Base-by-base conservation (phyloP, 2,797 vertebrate species). In the Propithecus deckenii region DNA sequence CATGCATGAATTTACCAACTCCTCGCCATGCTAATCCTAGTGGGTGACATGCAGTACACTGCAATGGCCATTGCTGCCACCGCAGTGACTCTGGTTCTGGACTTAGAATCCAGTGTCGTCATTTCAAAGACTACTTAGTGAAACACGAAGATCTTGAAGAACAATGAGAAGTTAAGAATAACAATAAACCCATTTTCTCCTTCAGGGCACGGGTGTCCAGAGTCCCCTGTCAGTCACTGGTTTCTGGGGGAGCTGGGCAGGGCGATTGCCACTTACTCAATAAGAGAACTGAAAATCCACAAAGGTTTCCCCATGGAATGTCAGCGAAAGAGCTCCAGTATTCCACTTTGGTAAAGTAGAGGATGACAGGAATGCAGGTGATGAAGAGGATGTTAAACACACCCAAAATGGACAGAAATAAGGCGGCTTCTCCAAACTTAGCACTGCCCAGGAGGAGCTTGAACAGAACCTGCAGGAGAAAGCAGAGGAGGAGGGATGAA, bases 361-460 rank as follows among this genome's bases (percentile, higher is more conserved):
- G 99, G 97, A 99, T 99, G 97, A 99, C 96, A 11, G 99, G 99
- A 98, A 99, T 99, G 89, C 99, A 99, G 98, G 99, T 99, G 98
- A 99, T 92, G 76, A 99, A 99, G 96, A 99, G 98, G 96, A 99
- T 98, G 88, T 99, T 99, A 98, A 99, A 99, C 57, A 99, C 99
- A 48, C 99, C 99, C 80, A 99, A 98, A 35, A 99, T 98, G 86
- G 99, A 99, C 98, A 99, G 98, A 98, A 99, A 99, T 98, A 99
- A 99, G 94, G 99, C 99, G n/a, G 99, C 99, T 98, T 99, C 99
- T 95, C 99, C 99, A 76, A 99, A 99, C 98, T 99, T 99, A 97
- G 99, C 99, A 97, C 99, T 99, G 98, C 99, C 99, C 97, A 99
- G 98, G 96, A 99, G 99, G 98, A 99, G 99, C 98, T 99, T 99